Conservation (phyloP, 1,140 invertebrate genomes). For the Aphelinus atriplicis region DNA sequence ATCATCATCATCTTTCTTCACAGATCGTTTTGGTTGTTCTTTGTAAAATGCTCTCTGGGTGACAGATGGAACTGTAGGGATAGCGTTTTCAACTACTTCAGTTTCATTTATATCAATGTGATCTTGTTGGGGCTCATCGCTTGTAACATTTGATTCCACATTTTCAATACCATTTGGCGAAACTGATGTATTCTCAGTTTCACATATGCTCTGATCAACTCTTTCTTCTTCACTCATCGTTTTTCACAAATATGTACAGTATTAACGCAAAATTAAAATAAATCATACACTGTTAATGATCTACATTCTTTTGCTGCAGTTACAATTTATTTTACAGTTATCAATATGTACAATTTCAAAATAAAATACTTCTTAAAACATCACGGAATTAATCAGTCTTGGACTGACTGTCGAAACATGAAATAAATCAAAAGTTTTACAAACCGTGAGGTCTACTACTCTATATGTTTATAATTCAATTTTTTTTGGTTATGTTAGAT, state of each 20-base stretch:
- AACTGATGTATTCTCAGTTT: neutral
- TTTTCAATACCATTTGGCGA: neutral
- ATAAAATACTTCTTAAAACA: too few relatives aligned
- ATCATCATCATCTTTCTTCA: constrained; percentile 40
- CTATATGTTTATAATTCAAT: too few relatives aligned
- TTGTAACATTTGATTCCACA: neutral
- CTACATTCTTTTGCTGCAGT: constrained; percentile 18
- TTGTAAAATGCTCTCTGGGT: too few relatives aligned
- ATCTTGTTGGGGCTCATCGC: neutral
- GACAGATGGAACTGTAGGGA: neutral
- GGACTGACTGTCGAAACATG: too few relatives aligned
- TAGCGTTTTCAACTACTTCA: neutral
- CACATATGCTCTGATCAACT: neutral
- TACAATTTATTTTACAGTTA: neutral
- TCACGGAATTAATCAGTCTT: too few relatives aligned
- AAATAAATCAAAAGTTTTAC: too few relatives aligned
- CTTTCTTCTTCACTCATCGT: constrained; percentile 32
- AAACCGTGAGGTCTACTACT: too few relatives aligned
- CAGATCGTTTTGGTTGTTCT: neutral
- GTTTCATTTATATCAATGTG: constrained; percentile 2
- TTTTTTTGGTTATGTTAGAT: too few relatives aligned
- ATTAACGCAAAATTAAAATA: constrained; percentile 1
- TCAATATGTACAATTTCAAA: too few relatives aligned
- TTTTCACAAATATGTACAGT: neutral
- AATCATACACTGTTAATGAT: constrained; percentile 17